A percentile compares a stretch with the other conserved stretches of the same genome.
Conservation (phyloP, 37 sponge, comb jelly and placozoan genomes). For the Oopsacas minuta region DNA sequence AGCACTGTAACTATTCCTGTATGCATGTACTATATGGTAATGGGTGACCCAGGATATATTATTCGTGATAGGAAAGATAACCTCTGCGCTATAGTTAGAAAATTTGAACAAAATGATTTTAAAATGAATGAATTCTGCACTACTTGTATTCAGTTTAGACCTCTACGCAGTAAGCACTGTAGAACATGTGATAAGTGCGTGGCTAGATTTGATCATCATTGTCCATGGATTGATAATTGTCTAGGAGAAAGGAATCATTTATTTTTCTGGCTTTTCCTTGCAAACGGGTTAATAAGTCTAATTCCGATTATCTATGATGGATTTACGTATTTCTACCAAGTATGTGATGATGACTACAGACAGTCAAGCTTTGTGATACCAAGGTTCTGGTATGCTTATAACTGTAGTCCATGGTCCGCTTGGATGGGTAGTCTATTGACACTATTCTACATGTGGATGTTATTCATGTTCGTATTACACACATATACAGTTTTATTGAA, state of each 20-base stretch:
- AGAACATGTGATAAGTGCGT: conserved; percentile 12
- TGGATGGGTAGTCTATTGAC: conserved; percentile 3
- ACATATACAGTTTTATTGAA: not conserved
- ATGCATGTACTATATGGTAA: not conserved
- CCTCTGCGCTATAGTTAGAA: not conserved
- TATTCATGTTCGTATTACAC: not conserved
- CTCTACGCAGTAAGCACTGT: conserved; percentile 4
- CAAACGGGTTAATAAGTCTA: not conserved
- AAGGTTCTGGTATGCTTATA: not conserved
- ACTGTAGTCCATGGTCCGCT: conserved; percentile 17
- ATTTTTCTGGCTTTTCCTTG: conserved; percentile 16
- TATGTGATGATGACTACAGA: conserved; percentile 3
- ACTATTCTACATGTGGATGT: not conserved
- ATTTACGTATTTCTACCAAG: not conserved
- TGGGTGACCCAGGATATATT: not conserved
- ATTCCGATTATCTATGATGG: not conserved
- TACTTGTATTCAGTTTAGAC: not conserved
- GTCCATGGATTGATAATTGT: conserved; percentile 11
- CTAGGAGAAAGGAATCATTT: not conserved
- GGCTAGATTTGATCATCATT: conserved; percentile 11
- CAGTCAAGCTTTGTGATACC: not conserved
- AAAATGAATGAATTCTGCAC: conserved; percentile 1
- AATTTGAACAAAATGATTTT: not conserved
- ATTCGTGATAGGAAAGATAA: not conserved
- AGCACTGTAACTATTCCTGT: not conserved